A percentile compares a stretch with the other conserved stretches of the same genome.
Evolutionary conservation across 2,113 vertebrate genomes (phyloP).

Genomic region (Pyrgilauda ruficollis): DNA sequence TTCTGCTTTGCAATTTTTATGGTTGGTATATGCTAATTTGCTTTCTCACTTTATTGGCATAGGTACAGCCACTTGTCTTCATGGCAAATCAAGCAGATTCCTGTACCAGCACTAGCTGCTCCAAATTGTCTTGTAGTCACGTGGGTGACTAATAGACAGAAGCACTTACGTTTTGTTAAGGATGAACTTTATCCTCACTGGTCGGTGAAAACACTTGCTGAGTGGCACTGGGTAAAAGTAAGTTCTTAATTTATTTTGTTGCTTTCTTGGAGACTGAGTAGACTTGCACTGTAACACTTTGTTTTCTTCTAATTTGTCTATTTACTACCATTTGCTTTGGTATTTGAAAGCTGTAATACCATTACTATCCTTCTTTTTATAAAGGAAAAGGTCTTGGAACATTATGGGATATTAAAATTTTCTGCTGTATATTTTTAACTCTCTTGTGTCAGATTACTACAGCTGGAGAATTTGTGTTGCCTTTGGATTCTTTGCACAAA

Average conservation of each 20-base stretch:
- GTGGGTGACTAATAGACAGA: slow-evolving; percentile 94
- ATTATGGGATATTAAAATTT: not conserved
- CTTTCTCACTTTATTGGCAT: not conserved
- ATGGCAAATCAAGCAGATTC: slow-evolving; percentile 85
- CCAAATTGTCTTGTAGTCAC: slow-evolving; percentile 84
- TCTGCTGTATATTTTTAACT: not conserved
- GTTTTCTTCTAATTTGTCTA: not conserved
- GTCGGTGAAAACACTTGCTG: slow-evolving; percentile 81
- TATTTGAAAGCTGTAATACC: not conserved
- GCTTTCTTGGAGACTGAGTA: not conserved
- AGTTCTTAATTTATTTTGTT: not conserved
- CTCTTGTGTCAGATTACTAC: slow-evolving; percentile 81
- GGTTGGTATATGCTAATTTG: not conserved
- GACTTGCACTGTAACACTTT: not conserved
- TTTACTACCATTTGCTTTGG: not conserved
- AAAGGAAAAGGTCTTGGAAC: not conserved
- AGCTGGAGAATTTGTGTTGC: slow-evolving; percentile 89
- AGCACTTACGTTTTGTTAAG: slow-evolving; percentile 84
- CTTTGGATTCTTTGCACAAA: slow-evolving; percentile 93
- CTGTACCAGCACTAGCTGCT: slow-evolving; percentile 79
- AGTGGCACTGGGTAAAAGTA: slow-evolving; percentile 99
- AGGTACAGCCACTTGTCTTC: slow-evolving; percentile 86
- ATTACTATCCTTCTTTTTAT: not conserved
- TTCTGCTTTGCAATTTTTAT: not conserved
- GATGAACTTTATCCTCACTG: slow-evolving; percentile 92